Evolutionary conservation across 2,888 invertebrate species (phyloP).

Genomic region (Zygaena filipendulae): DNA sequence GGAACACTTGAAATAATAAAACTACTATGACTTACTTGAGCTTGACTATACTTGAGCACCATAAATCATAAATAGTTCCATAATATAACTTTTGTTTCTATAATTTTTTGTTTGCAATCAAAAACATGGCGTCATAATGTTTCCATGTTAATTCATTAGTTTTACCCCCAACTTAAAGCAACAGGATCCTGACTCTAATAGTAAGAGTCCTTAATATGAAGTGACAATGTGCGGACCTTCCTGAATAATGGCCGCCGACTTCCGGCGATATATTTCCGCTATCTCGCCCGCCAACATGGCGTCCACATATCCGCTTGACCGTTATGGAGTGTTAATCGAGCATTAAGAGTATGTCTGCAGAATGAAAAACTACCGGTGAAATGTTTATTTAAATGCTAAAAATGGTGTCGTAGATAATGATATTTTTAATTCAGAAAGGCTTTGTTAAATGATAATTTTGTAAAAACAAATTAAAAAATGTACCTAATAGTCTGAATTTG

Average conservation of each 20-base stretch:
- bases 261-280: slow-evolving; percentile 67
- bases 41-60: too few species aligned
- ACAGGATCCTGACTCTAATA: slow-evolving; percentile 27
- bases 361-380: slow-evolving; percentile 60
- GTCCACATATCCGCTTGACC: slow-evolving; percentile 57
- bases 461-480: too few species aligned
- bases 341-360: slow-evolving; percentile 53
- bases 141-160: slow-evolving; percentile 14
- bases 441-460: too few species aligned
- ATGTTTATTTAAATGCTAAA: too few species aligned
- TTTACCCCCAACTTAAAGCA: too few species aligned
- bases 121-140: too few species aligned
- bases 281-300: slow-evolving; percentile 58
- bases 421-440: too few species aligned
- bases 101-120: slow-evolving; percentile 14
- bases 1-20: too few species aligned
- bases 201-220: slow-evolving; percentile 51
- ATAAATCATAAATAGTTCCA: too few species aligned
- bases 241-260: slow-evolving; percentile 60
- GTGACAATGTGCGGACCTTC: slow-evolving; percentile 55
- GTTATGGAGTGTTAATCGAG: slow-evolving; percentile 65
- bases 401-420: slow-evolving; percentile 29
- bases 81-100: too few species aligned
- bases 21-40: too few species aligned
- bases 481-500: too few species aligned